Percentiles rank a stretch among this genome's conserved stretches.
Evolutionary conservation across 2,113 vertebrate species (phyloP).

Genomic region (Sclerurus mexicanus): DNA sequence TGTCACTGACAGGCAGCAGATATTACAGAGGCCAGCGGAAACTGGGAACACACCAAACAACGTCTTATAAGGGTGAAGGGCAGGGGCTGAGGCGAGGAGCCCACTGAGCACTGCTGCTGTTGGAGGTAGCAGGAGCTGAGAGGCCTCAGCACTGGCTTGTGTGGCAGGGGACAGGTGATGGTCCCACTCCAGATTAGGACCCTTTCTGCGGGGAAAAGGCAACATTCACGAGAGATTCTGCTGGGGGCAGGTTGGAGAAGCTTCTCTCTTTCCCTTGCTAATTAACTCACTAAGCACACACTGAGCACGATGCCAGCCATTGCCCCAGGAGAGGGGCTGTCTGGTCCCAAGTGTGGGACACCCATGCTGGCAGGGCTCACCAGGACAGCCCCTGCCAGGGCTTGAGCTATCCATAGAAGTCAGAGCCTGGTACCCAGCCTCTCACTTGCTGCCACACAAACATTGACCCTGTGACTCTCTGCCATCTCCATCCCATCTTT

Average conservation of each 20-base stretch:
- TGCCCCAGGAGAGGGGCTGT: not conserved
- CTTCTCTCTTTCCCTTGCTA: not conserved
- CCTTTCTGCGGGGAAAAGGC: not conserved
- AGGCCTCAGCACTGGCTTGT: not conserved
- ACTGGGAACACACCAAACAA: not conserved
- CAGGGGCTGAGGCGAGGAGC: not conserved
- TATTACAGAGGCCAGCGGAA: not conserved
- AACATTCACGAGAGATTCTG: not conserved
- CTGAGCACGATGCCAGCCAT: not conserved
- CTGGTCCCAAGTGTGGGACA: not conserved
- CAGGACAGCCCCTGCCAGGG: not conserved
- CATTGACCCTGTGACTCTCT: not conserved
- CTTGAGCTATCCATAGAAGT: not conserved
- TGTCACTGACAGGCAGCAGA: not conserved
- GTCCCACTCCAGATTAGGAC: not conserved
- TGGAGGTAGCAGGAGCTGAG: not conserved
- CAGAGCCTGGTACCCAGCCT: not conserved
- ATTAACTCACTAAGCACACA: not conserved
- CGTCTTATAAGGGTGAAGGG: not conserved
- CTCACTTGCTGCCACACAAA: not conserved
- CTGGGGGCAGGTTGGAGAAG: not conserved
- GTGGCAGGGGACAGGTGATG: rapidly evolving
- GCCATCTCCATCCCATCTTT: not conserved
- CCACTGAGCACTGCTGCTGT: not conserved
- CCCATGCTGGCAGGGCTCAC: not conserved